Evolutionary conservation across 2,113 vertebrate genomes (phyloP), one percentile per base, ranked within the genome.

Genomic region (Mugil cephalus): DNA sequence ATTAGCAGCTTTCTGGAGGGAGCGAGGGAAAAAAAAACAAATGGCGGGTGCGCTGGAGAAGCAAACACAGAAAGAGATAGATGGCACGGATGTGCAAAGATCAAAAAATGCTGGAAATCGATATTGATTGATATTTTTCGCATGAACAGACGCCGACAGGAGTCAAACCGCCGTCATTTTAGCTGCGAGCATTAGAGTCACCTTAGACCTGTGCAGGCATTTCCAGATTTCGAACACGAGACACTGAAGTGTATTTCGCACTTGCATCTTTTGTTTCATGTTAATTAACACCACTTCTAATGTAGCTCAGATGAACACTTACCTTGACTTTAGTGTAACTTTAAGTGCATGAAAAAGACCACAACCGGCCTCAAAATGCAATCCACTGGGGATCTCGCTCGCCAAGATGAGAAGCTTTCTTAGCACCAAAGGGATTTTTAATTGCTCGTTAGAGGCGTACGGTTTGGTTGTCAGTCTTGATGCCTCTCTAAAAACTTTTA

Each of bases 1-100:
- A 91, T 91, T 86, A 89, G 86, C 71, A 80, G 76, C 45, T 60
- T 74, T 86, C 50, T 80, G 72, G 52, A 79, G 39, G 13, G 50
- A 73, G 34, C 13, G 46, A 34, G 48, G 18, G 18, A n/a, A 34
- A 35, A 54, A 35, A 45, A 77, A 79, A 76, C 30, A 83, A 78
- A 74, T 24, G 42, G 40, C 42, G 52, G 53, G 39, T 40, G 39
- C 21, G 36, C 7, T 59, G 34, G 8, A 61, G n/a, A 65, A 47
- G 46, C 11, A 58, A 38, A 45, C 10, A 62, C 19, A 71, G 39
- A 43, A 64, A 54, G 34, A 12, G 38, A 51, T 52, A 55, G 64
- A 65, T 70, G 35, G 54, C 17, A 30, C 34, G 65, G 45, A 80
- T 68, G 65, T 61, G 64, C 52, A 74, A 59, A 73, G n/a, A 82